Evolutionary conservation across 2,888 invertebrate genomes (phyloP), one percentile per base, ranked within the genome.

Genomic region (Iphiclides podalirius): DNA sequence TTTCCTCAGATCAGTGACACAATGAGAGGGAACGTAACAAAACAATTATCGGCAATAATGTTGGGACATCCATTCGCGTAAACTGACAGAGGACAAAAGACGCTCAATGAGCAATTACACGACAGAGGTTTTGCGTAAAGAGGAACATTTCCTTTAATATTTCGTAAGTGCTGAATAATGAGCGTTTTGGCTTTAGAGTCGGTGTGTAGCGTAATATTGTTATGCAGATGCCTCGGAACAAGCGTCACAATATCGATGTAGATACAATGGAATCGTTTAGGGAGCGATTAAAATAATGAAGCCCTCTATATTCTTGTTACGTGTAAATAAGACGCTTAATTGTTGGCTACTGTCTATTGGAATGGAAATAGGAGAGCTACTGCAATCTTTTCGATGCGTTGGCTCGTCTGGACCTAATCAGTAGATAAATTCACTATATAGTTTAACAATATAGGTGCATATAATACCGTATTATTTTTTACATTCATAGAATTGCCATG

Each of bases 61-160:
- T 48, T 43, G 42, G 12, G 15, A n/a, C n/a, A n/a, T n/a, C n/a
- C n/a, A n/a, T n/a, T n/a, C n/a, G n/a, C n/a, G n/a, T n/a, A n/a
- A 37, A 38, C 20, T 42, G 11, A 15, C 33, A n/a, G 2, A 42
- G 34, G 15, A 48, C 48, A 48, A 48, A 47, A 48, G 48, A 43
- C 23, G 38, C 33, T 48, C 38, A 48, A 33, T 20, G 23, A 20
- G 48, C 43, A 48, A 48, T 48, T 48, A 48, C 48, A 12, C 33
- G 37, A 42, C 42, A 42, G 36, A 37, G 37, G 14, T 37, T 38
- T 48, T 34, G 43, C 48, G 43, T 37, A 33, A 48, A 48, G 38
- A 43, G 23, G 15, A 48, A 48, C 48, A 41, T 38, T 48, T 48
- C 43, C 48, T 43, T 48, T 37, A 48, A 48, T 43, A 48, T 48